These are phyloP conservation scores for Tipula confusa DNA, from an alignment of 2,888 invertebrate genomes.

Conservation along the genomic window DNA sequence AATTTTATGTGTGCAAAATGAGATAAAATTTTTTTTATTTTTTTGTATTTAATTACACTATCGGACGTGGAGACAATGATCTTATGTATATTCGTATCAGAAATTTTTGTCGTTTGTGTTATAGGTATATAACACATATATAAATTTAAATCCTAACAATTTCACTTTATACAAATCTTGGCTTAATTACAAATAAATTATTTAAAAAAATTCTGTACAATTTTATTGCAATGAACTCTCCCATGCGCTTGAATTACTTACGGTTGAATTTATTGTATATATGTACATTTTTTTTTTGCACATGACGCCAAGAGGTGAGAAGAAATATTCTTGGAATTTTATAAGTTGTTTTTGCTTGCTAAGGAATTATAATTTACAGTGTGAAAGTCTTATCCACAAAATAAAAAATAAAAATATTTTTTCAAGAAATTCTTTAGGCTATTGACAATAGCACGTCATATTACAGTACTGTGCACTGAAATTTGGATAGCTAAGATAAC, in stretches of 20 bases:
- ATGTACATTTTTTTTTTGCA: not conserved
- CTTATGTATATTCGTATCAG: not conserved
- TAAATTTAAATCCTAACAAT: not conserved
- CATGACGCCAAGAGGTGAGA: not conserved
- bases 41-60: not conserved
- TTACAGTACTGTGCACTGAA: too few relatives aligned
- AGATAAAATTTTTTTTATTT: not conserved
- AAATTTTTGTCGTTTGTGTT: not conserved
- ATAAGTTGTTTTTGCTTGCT: not conserved
- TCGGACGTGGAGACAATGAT: not conserved
- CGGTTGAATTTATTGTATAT: not conserved
- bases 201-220: not conserved
- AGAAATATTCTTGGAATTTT: conserved; percentile 15
- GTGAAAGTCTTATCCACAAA: not conserved
- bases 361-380: not conserved
- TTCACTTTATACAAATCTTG: not conserved
- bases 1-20: not conserved
- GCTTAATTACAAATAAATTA: not conserved
- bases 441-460: not conserved
- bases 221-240: not conserved
- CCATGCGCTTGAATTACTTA: not conserved
- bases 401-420: not conserved
- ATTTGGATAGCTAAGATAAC: too few relatives aligned
- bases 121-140: not conserved
- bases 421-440: not conserved